Percentiles rank a stretch among this genome's conserved stretches.
Evolutionary conservation across 1,140 invertebrate genomes (phyloP).

Genomic region (Hesperophylax magnus): DNA sequence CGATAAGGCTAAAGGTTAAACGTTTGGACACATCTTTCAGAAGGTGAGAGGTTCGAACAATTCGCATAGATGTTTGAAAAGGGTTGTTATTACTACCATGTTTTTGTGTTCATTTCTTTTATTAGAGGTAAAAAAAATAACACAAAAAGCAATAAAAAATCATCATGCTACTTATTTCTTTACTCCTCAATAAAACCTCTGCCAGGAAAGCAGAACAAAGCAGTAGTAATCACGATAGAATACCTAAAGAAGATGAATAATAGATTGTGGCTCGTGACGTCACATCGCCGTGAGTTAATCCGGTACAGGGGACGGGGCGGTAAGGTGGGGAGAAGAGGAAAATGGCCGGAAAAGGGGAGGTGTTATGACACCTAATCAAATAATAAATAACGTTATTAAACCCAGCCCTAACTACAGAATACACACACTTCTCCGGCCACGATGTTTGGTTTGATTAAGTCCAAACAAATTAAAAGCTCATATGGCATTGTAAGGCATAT

Average conservation of each 20-base stretch:
- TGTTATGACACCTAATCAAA: slow-evolving; percentile 23
- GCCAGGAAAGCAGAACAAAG: not conserved
- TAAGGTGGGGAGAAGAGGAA: not conserved
- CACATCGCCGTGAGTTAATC: slow-evolving; percentile 34
- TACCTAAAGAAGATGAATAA: slow-evolving; percentile 33
- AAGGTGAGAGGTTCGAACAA: too few relatives aligned
- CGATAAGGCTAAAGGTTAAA: too few relatives aligned
- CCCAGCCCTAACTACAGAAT: not conserved
- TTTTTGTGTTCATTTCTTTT: too few relatives aligned
- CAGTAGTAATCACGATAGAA: slow-evolving; percentile 28
- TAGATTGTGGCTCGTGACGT: slow-evolving; percentile 27
- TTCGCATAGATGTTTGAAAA: too few relatives aligned
- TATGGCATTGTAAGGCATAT: not conserved
- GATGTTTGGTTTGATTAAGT: not conserved
- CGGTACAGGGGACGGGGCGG: not conserved
- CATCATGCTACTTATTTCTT: not conserved
- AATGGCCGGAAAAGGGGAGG: not conserved
- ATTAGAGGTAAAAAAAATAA: too few relatives aligned
- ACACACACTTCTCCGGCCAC: not conserved
- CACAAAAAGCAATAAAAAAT: too few relatives aligned
- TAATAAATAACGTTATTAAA: slow-evolving; percentile 33
- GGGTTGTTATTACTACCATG: too few relatives aligned
- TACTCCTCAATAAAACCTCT: not conserved
- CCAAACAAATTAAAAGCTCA: not conserved
- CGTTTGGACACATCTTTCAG: too few relatives aligned